Evolutionary conservation across 1,140 invertebrate genomes (phyloP).

Genomic region (Drosophila aff.): DNA sequence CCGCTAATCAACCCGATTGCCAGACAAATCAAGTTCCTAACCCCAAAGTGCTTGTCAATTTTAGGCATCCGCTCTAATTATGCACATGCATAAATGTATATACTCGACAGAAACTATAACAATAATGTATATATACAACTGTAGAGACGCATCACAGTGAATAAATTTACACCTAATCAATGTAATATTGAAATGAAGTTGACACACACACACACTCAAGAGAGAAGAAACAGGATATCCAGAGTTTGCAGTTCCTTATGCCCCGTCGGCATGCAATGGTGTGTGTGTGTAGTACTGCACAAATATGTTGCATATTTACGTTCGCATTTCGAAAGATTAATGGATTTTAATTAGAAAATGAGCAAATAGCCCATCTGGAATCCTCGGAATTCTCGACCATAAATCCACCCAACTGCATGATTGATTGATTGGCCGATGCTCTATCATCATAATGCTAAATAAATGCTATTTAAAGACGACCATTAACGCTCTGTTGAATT

Average conservation of each 20-base stretch:
- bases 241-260: not conserved
- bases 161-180: constrained; percentile 78
- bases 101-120: constrained; percentile 10
- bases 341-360: constrained; percentile 77
- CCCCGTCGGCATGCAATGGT: constrained; percentile 10
- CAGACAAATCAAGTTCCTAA: constrained; percentile 5
- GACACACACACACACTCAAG: constrained; percentile 24
- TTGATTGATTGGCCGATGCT: constrained; percentile 48
- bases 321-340: constrained; percentile 66
- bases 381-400: constrained; percentile 29
- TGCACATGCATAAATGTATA: constrained; percentile 5
- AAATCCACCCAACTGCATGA: constrained; percentile 28
- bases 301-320: constrained; percentile 68
- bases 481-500: constrained; percentile 22
- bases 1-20: constrained; percentile 1
- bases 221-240: constrained; percentile 30
- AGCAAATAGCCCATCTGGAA: constrained; percentile 48
- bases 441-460: constrained; percentile 46
- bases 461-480: constrained; percentile 22
- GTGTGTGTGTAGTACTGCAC: constrained; percentile 14
- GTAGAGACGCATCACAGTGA: constrained; percentile 28
- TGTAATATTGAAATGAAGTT: constrained; percentile 72
- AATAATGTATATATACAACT: constrained; percentile 4
- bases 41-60: constrained; percentile 5
- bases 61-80: constrained; percentile 15